Evolutionary conservation across 2,113 vertebrate species (phyloP), one percentile per base, ranked within the genome.

Genomic region (Hippocampus comes): DNA sequence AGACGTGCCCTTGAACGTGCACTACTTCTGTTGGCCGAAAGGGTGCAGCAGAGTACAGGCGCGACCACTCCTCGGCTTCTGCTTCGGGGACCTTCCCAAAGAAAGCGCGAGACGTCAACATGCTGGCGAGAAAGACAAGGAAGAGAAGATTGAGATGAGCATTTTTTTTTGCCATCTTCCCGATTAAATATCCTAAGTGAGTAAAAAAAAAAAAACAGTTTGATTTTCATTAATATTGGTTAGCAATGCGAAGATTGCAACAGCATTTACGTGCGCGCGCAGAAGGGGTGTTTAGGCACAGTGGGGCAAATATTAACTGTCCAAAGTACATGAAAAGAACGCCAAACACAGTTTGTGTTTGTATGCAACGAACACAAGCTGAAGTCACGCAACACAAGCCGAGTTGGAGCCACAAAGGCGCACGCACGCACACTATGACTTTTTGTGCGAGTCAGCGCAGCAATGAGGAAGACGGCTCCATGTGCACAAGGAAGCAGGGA

Each of bases 231-330:
- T 20, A 0, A 11, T 15, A 11, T 1, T 9, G 20, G 5, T 27
- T 23, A 46, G 64, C 15, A 46, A 48, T 25, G 41, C 27, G 43
- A 48, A 8, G 41, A 25, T 67, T 67, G 64, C 41, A 25, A 43
- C 41, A 46, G 43, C 27, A 57, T 65, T 51, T 65, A 41, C 67
- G 57, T 59, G 73, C n/a, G 63, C 30, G 51, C 60, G 21, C 27
- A 20, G 9, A 23, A 34, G 59, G 25, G 27, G 59, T 34, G 59
- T 61, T 9, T 7, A 61, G 34, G 59, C 59, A 18, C 27, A 15
- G 77, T 77, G 63, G 55, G 38, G 68, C 74, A 88, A 87, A 87
- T 76, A 85, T 85, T 87, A 83, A 84, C 79, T 68, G 86, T 81
- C 68, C 84, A 87, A 84, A 87, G 86, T 87, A 42, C 82, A 73